Percentiles rank a stretch among this genome's conserved stretches.
Conservation (phyloP, 2,113 vertebrate species). For the Clarias batrachus region DNA sequence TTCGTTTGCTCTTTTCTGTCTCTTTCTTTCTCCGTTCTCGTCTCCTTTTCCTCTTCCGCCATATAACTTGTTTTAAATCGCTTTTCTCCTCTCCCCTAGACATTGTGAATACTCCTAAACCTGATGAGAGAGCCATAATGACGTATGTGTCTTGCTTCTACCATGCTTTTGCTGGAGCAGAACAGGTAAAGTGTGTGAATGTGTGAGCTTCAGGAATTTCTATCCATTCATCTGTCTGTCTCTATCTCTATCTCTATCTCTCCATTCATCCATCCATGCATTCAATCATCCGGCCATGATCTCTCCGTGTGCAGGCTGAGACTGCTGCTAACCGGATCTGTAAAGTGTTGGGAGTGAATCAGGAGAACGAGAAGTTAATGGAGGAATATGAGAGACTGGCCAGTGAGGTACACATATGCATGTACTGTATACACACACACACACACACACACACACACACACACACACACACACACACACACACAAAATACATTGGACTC, state of each 20-base stretch:
- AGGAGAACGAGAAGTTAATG: conserved; percentile 99
- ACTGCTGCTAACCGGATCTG: conserved; percentile 98
- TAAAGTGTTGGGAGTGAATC: conserved; percentile 97
- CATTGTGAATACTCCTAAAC: conserved; percentile 98
- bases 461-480: not conserved
- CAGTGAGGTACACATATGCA: conserved; percentile 79
- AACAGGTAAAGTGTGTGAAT: conserved; percentile 81
- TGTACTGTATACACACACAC: not conserved
- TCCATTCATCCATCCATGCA: not conserved
- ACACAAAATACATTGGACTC: not conserved
- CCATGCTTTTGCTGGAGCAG: conserved; percentile 97
- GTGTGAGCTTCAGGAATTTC: not conserved
- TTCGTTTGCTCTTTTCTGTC: too few species aligned
- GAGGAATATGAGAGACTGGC: conserved; percentile 97
- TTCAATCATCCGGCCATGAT: not conserved
- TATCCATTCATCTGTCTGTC: not conserved
- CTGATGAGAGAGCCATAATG: conserved; percentile 98
- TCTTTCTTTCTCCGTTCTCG: conserved; percentile 15
- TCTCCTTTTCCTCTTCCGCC: conserved; percentile 34
- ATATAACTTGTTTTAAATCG: too few species aligned
- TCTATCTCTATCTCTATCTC: not conserved
- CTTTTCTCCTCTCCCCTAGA: conserved; percentile 67
- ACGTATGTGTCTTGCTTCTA: conserved; percentile 99
- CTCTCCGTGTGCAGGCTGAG: conserved; percentile 80
- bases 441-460: not conserved